Conservation (phyloP, 2,888 invertebrate species). For the Dryobotodes eremita region DNA sequence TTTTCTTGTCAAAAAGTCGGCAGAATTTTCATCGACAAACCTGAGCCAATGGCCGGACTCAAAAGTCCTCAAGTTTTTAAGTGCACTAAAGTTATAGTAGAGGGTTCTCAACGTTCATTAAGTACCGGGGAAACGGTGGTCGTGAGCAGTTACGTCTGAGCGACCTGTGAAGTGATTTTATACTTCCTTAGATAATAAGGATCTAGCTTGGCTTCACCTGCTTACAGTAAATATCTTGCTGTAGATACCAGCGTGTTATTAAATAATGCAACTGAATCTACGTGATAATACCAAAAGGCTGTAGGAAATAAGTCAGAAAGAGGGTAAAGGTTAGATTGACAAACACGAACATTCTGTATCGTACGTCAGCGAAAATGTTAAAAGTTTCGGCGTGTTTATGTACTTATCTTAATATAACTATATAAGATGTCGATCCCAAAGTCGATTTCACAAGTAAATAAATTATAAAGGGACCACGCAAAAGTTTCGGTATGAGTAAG, state of each 20-base stretch:
- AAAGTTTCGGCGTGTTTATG: slow-evolving; percentile 61
- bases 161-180: slow-evolving; percentile 53
- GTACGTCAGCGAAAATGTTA: slow-evolving; percentile 44
- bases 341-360: slow-evolving; percentile 41
- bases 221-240: neutral
- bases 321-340: slow-evolving; percentile 29
- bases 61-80: slow-evolving; percentile 59
- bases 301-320: slow-evolving; percentile 11
- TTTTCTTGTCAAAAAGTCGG: slow-evolving; percentile 46
- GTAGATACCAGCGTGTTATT: neutral
- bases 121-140: slow-evolving; percentile 55
- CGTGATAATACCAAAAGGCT: neutral
- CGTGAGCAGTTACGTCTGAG: slow-evolving; percentile 54
- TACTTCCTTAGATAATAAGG: slow-evolving; percentile 37
- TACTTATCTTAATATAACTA: slow-evolving; percentile 45
- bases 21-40: slow-evolving; percentile 28
- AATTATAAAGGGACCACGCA: slow-evolving; percentile 67
- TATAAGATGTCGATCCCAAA: slow-evolving; percentile 64
- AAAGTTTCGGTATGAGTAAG: slow-evolving; percentile 73
- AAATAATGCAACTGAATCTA: neutral
- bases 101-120: slow-evolving; percentile 64
- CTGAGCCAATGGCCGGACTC: slow-evolving; percentile 41
- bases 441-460: slow-evolving; percentile 71
- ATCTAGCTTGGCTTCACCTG: neutral
- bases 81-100: slow-evolving; percentile 64